Evolutionary conservation across 2,113 vertebrate species (phyloP).

Genomic region (Macrotis lagotis): DNA sequence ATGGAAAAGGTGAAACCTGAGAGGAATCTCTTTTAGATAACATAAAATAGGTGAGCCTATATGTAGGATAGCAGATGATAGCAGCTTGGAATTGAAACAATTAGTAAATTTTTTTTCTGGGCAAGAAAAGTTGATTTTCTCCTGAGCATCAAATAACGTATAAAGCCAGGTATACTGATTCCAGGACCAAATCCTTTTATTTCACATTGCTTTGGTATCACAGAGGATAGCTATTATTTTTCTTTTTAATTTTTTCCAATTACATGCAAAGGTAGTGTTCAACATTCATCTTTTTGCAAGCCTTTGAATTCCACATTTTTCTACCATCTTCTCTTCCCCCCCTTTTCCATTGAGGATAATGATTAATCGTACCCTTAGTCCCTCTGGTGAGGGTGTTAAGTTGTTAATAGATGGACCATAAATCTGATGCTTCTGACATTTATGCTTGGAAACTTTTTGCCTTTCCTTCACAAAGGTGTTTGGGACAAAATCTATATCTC

Average conservation of each 20-base stretch:
- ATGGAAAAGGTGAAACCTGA: background rate
- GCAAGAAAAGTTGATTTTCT: background rate
- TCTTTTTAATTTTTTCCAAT: too few species aligned
- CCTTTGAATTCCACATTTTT: too few species aligned
- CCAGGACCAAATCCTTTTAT: background rate
- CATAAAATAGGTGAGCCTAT: background rate
- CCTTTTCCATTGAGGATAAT: too few species aligned
- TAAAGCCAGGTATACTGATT: background rate
- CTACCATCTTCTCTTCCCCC: too few species aligned
- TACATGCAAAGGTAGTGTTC: too few species aligned
- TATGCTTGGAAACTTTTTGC: background rate
- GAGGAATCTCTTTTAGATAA: background rate
- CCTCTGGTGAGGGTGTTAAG: background rate
- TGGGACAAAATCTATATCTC: background rate
- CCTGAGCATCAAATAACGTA: background rate
- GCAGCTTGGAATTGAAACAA: background rate
- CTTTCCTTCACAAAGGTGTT: background rate
- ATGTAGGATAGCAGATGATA: background rate
- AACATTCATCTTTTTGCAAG: too few species aligned
- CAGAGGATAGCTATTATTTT: too few species aligned
- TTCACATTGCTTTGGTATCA: background rate
- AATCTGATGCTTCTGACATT: background rate
- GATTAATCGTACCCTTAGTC: background rate
- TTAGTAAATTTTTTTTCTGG: background rate
- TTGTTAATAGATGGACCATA: background rate